Evolutionary conservation across 2,797 vertebrate species (phyloP), one percentile per base, ranked within the genome.

Genomic region (Acanthurus lineatus): DNA sequence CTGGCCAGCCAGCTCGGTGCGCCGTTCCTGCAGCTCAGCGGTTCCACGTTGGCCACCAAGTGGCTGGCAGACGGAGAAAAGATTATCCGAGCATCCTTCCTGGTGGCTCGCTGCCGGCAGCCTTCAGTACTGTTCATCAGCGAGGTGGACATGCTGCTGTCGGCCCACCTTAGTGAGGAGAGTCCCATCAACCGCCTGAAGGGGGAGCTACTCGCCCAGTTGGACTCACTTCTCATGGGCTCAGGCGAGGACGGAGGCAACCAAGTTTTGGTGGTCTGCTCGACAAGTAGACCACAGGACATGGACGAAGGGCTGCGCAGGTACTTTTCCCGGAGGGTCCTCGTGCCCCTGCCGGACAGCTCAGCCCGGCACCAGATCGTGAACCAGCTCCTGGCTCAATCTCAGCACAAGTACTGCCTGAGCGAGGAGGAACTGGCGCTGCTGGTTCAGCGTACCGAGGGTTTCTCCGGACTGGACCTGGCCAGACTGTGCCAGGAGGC

Each of bases 381-480:
- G 95, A 97, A 96, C 95, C 98, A 98, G 94, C 96, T 99, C 95
- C 96, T 99, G 91, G 95, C 95, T 90, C 97, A 97, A 68, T 98
- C 97, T 91, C 98, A 98, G 96, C 97, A 99, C 96, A 99, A 97
- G 95, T 99, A 97, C 95, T 98, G 97, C 96, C 94, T 99, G 95
- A 98, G 94, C 79, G 98, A 99, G 93, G 98, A 99, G 96, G 98
- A 99, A 95, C 96, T 98, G 95, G 95, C 96, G 86, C 96, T 99
- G 96, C 96, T 99, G 88, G 98, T 97, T 93, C 98, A 98, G 96
- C 96, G 96, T 92, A 99, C 98, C 57, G 98, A 99, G 94, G 97
- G 97, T 89, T 98, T 98, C 95, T 99, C 98, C 63, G 98, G 98
- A 94, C 96, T 99, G 89, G 98, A 99, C 64, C 95, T 99, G 93